phyloP scores from a whole-genome alignment of 2,113 vertebrate species.

The Casuarius casuarius region DNA sequence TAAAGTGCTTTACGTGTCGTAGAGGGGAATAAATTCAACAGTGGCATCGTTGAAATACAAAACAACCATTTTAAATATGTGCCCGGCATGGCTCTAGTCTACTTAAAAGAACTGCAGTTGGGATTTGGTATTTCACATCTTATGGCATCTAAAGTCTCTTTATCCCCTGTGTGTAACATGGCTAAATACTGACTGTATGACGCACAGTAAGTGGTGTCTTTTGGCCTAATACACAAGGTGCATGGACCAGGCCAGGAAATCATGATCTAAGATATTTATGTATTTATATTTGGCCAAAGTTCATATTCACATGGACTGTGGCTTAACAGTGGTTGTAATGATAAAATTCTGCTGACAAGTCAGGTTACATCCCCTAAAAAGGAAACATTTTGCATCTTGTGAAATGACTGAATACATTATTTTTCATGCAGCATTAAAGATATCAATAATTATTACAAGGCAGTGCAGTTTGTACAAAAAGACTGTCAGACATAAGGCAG shows the following conservation, averaged over 20 bases:
- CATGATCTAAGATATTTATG: background rate
- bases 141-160: background rate
- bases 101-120: accelerated
- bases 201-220: background rate
- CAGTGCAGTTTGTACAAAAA: background rate
- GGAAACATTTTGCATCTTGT: background rate
- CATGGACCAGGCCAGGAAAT: background rate
- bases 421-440: background rate
- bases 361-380: background rate
- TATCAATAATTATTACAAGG: background rate
- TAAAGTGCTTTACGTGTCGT: accelerated
- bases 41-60: accelerated
- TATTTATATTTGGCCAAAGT: background rate
- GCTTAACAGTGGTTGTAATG: background rate
- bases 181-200: background rate
- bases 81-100: background rate
- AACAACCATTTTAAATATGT: accelerated
- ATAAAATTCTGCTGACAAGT: background rate
- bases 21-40: accelerated
- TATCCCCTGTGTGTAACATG: background rate
- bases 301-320: background rate
- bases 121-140: background rate
- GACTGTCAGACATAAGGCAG: background rate
- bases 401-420: background rate
- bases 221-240: background rate